These are phyloP conservation scores for Arenicola marina DNA, from an alignment of 2,888 invertebrate species.

Conservation along the genomic window DNA sequence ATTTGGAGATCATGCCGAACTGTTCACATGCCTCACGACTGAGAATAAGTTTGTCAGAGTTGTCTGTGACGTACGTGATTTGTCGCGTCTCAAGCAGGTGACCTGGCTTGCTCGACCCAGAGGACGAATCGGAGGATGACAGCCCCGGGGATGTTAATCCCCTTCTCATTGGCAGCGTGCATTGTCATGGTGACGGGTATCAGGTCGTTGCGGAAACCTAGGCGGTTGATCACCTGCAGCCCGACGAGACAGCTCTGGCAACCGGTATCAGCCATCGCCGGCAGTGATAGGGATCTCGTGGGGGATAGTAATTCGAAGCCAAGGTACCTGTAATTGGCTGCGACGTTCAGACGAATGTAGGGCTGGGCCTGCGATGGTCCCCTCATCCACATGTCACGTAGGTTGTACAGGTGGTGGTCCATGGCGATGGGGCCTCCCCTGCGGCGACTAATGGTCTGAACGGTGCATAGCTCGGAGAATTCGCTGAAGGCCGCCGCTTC, in stretches of 20 bases:
- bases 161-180: slow-evolving; percentile 37
- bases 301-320: no score
- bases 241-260: slow-evolving; percentile 40
- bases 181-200: slow-evolving; percentile 42
- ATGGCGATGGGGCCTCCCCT: no score
- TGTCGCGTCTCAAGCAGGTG: slow-evolving; percentile 34
- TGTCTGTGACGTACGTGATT: slow-evolving; percentile 39
- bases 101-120: slow-evolving; percentile 18
- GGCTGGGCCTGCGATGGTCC: no score
- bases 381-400: no score
- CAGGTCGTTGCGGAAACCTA: slow-evolving; percentile 36
- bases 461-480: no score
- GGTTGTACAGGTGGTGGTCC: no score
- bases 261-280: slow-evolving; percentile 27
- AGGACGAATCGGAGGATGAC: slow-evolving; percentile 33
- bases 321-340: no score
- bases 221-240: slow-evolving; percentile 28
- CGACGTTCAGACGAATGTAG: no score
- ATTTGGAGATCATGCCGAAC: slow-evolving; percentile 34
- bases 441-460: no score
- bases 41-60: slow-evolving; percentile 37
- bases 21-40: slow-evolving; percentile 37
- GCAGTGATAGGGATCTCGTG: no score
- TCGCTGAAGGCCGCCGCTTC: no score
- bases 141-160: slow-evolving; percentile 41